Evolutionary conservation across 2,113 vertebrate genomes (phyloP).

Genomic region (Myodes glareolus): DNA sequence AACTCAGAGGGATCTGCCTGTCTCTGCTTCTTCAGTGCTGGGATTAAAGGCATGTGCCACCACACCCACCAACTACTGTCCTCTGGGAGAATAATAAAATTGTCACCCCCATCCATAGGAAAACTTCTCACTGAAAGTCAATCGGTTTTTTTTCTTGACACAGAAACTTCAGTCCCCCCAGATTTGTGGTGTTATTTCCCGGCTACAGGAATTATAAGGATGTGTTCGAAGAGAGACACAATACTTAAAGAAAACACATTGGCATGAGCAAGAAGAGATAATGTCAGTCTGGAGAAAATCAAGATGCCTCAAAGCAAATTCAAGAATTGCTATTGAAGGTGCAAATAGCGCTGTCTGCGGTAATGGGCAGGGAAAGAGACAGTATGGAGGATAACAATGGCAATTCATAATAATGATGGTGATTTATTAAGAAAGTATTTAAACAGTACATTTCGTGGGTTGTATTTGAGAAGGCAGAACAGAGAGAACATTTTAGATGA

Average conservation of each 20-base stretch:
- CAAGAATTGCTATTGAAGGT: background rate
- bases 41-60: background rate
- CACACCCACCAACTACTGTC: background rate
- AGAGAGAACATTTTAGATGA: background rate
- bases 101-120: background rate
- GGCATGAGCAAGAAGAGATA: background rate
- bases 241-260: background rate
- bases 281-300: background rate
- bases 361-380: background rate
- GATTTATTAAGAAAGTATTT: background rate
- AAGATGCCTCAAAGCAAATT: background rate
- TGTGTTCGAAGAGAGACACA: conserved; percentile 15
- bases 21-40: background rate
- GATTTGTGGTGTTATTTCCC: background rate
- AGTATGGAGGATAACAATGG: background rate
- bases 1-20: background rate
- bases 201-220: background rate
- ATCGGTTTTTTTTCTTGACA: conserved; percentile 8
- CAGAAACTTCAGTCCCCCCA: background rate
- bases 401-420: background rate
- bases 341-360: background rate
- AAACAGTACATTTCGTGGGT: background rate
- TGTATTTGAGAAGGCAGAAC: background rate
- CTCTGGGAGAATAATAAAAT: conserved; percentile 5
- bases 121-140: background rate